A percentile compares a stretch with the other conserved stretches of the same genome.
Evolutionary conservation across 1,140 invertebrate genomes (phyloP).

Genomic region (Dryas iulia): DNA sequence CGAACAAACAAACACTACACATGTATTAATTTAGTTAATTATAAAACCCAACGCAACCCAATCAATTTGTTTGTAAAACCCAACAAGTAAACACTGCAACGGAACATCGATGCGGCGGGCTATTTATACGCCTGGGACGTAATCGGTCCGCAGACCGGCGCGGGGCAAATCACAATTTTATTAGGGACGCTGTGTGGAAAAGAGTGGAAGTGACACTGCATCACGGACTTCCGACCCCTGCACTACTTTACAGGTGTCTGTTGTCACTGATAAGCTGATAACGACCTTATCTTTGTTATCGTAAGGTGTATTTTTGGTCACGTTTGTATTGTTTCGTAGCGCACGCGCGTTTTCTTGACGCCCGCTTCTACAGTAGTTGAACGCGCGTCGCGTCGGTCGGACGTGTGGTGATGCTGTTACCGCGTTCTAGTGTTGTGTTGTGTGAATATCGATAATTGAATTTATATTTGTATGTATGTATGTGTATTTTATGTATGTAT

Average conservation of each 20-base stretch:
- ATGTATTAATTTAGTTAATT: neutral
- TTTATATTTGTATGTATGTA: conserved; percentile 1
- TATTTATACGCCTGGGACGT: conserved; percentile 38
- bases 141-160: conserved; percentile 33
- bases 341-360: conserved; percentile 44
- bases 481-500: neutral
- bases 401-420: conserved; percentile 26
- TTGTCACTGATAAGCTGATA: conserved; percentile 17
- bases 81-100: conserved; percentile 13
- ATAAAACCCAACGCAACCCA: neutral
- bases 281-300: conserved; percentile 22
- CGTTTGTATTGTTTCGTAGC: conserved; percentile 31
- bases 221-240: conserved; percentile 70
- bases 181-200: conserved; percentile 70
- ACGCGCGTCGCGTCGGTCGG: conserved; percentile 34
- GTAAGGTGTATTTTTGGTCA: conserved; percentile 32
- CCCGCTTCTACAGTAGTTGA: conserved; percentile 44
- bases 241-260: conserved; percentile 71
- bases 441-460: conserved; percentile 24
- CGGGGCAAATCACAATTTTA: conserved; percentile 71
- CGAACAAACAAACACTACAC: neutral
- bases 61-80: conserved; percentile 6
- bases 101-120: conserved; percentile 28
- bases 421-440: conserved; percentile 44
- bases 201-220: conserved; percentile 76